Evolutionary conservation across 2,797 vertebrate species (phyloP), one percentile per base, ranked within the genome.

Genomic region (Typhlichthys eigenmanni): DNA sequence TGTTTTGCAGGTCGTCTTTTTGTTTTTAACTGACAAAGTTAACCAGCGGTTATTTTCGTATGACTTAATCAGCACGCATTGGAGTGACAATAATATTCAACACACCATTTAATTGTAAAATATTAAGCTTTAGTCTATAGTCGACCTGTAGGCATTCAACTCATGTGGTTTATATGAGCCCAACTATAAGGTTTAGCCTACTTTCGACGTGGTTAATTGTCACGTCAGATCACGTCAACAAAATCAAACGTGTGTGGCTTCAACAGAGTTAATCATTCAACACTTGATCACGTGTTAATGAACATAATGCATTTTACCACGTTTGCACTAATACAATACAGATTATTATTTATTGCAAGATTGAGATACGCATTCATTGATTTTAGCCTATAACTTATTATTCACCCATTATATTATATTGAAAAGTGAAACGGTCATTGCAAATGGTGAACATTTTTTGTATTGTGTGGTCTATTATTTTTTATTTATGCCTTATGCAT

Each of bases 151-250:
- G 1, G 50, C 34, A 9, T 14, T 58, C 64, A 69, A 71, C 68
- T 82, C 65, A 57, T 58, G 46, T 63, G 64, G 64, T 45, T 32
- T 72, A 67, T 72, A 67, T 73, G 59, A 68, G 78, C 80, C 66
- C n/a, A 1, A 46, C 66, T 43, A 8, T 24, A 66, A 74, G 68
- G 57, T 76, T 79, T 66, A 53, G 62, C 74, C 61, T 66, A 49
- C 24, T 29, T 29, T 4, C 4, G 72, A 66, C 75, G 54, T 56
- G 74, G 72, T 64, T 55, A 62, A 45, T 53, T 45, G 55, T 51
- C 60, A 53, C 13, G 43, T 48, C 49, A 45, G n/a, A 49, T 16
- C n/a, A 49, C n/a, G 53, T 79, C 65, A 74, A 63, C 59, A 64
- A 46, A 64, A 70, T 64, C 43, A 57, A 10, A 48, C 60, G 57